Evolutionary conservation across 2,113 vertebrate genomes (phyloP).

Genomic region (Osmerus mordax): DNA sequence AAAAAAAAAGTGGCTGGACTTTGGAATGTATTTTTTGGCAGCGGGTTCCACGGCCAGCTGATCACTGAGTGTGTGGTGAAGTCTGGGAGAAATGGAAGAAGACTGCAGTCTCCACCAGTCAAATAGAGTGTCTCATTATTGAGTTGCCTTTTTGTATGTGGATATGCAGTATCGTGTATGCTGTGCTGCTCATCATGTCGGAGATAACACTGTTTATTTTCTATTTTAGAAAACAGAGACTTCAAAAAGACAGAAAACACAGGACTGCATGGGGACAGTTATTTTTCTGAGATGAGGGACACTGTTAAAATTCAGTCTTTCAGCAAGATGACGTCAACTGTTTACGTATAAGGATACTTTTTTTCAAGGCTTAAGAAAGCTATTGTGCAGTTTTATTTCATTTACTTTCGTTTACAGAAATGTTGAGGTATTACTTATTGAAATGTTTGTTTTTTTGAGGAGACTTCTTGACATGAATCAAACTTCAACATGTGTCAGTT

Average conservation of each 20-base stretch:
- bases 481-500: slow-evolving; percentile 14
- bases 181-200: not conserved
- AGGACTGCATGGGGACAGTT: not conserved
- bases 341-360: not conserved
- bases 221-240: not conserved
- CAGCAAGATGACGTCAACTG: not conserved
- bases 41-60: not conserved
- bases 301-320: not conserved
- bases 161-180: not conserved
- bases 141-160: not conserved
- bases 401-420: not conserved
- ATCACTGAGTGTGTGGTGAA: slow-evolving; percentile 6
- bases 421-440: not conserved
- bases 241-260: not conserved
- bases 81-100: not conserved
- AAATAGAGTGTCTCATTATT: not conserved
- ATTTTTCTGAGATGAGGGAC: not conserved
- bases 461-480: not conserved
- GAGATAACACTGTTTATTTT: slow-evolving; percentile 8
- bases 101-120: not conserved
- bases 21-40: slow-evolving; percentile 9
- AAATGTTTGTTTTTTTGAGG: not conserved
- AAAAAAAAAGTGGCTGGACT: not conserved
- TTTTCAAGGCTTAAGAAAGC: too few species aligned
- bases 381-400: not conserved